Evolutionary conservation across 2,888 invertebrate species (phyloP).

Genomic region (Pollenia angustigena): DNA sequence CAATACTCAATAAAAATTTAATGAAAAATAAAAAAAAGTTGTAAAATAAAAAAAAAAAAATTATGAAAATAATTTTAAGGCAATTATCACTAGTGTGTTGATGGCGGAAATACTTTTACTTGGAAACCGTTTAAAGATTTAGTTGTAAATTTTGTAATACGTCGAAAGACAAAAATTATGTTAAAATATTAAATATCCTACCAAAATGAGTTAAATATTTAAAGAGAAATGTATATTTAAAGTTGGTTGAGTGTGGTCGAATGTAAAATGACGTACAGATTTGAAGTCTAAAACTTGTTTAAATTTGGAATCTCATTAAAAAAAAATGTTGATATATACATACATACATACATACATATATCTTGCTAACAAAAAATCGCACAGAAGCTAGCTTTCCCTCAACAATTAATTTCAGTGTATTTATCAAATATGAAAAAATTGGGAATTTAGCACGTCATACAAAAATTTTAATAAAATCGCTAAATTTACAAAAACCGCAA

Average conservation of each 20-base stretch:
- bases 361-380: no score
- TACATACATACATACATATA: no score
- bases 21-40: neutral
- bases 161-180: conserved; percentile 27
- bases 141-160: conserved; percentile 23
- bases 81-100: conserved; percentile 63
- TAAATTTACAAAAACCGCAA: no score
- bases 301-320: no score
- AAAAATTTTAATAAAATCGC: no score
- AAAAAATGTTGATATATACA: no score
- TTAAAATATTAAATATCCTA: conserved; percentile 57
- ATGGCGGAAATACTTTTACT: conserved; percentile 68
- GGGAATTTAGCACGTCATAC: no score
- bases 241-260: neutral
- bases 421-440: no score
- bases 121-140: conserved; percentile 56
- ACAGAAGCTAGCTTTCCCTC: no score
- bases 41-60: conserved; percentile 2
- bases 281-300: neutral
- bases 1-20: conserved; percentile 1
- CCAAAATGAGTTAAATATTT: conserved; percentile 33
- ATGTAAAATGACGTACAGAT: neutral
- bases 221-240: neutral
- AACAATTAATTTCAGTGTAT: no score
- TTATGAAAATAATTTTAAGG: conserved; percentile 62